These are phyloP conservation scores for Orchestia grillus DNA, from an alignment of 1,140 invertebrate species.

Conservation along the genomic window DNA sequence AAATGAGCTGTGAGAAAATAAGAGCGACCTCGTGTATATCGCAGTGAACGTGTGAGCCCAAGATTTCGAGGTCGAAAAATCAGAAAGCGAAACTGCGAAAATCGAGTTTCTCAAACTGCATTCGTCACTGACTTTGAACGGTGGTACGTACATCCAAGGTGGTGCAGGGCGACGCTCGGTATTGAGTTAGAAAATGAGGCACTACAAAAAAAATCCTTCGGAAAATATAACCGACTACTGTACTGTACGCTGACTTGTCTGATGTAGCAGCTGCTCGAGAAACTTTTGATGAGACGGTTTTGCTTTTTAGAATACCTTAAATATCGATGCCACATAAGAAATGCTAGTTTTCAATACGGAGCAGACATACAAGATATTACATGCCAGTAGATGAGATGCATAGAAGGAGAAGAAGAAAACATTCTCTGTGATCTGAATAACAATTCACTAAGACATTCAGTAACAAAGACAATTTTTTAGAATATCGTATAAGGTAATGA, in stretches of 20 bases:
- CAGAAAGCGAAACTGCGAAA: not conserved
- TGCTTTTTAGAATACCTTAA: too few species aligned
- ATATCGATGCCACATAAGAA: too few species aligned
- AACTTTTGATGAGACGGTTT: not conserved
- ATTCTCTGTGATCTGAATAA: not conserved
- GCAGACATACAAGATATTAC: too few species aligned
- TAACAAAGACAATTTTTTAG: not conserved
- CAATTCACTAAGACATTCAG: not conserved
- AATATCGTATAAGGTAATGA: not conserved
- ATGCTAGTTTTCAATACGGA: too few species aligned
- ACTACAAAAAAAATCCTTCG: not conserved
- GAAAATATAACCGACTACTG: not conserved
- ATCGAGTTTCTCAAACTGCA: not conserved
- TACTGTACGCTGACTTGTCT: too few species aligned
- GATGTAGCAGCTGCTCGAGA: not conserved
- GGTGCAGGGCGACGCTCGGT: not conserved
- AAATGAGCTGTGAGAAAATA: not conserved
- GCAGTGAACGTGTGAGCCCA: not conserved
- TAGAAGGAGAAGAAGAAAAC: too few species aligned
- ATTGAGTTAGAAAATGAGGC: not conserved
- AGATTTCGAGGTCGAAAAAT: not conserved
- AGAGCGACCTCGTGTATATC: not conserved
- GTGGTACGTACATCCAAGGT: not conserved
- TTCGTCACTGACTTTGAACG: not conserved
- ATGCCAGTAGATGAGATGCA: too few species aligned